Evolutionary conservation across 1,140 invertebrate genomes (phyloP).

Genomic region (Tetraneura akinire): DNA sequence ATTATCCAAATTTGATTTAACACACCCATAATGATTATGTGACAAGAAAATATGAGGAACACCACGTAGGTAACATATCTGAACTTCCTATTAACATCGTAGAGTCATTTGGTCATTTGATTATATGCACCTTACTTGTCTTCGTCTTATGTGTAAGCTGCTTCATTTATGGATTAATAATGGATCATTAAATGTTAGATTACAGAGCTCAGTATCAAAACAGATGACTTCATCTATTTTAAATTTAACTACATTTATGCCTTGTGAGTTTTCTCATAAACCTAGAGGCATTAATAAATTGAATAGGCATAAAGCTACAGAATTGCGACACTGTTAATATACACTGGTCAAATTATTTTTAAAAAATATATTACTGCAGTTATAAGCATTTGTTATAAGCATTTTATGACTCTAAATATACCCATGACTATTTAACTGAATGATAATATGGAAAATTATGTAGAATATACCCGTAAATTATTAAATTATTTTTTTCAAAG

Average conservation of each 20-base stretch:
- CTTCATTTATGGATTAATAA: no score
- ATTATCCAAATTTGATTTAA: neutral
- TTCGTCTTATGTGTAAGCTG: no score
- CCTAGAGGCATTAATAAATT: neutral
- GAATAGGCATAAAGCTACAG: neutral
- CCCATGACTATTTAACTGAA: neutral
- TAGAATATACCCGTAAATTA: neutral
- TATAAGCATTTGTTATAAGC: no score
- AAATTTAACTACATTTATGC: neutral
- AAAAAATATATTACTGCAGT: neutral
- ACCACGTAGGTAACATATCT: neutral
- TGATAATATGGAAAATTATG: neutral
- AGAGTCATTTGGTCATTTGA: no score
- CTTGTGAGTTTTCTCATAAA: neutral
- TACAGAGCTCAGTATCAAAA: neutral
- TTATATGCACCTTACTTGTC: no score
- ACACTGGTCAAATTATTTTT: neutral
- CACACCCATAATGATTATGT: neutral
- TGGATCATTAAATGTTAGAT: no score
- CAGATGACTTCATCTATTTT: neutral
- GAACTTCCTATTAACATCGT: neutral
- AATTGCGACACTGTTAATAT: no score
- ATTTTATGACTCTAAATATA: slow-evolving; percentile 3
- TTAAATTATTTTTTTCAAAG: slow-evolving; percentile 1
- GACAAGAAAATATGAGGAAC: neutral